A percentile compares a stretch with the other conserved stretches of the same genome.
These are phyloP conservation scores for Celastrina argiolus DNA, from an alignment of 2,888 invertebrate genomes.

Conservation along the genomic window DNA sequence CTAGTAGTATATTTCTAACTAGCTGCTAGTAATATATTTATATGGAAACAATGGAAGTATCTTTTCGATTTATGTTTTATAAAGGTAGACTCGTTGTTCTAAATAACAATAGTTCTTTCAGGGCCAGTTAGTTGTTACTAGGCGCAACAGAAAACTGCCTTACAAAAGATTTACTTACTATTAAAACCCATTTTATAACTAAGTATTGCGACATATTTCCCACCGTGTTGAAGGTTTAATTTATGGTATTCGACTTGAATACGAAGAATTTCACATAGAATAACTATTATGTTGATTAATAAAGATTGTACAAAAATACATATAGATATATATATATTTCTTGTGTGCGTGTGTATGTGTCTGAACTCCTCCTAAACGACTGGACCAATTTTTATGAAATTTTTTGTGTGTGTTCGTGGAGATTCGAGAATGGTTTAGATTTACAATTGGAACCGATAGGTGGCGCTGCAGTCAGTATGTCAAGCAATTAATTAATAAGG, in stretches of 20 bases:
- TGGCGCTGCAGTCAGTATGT: too few relatives aligned
- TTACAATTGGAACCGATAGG: too few relatives aligned
- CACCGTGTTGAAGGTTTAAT: background rate
- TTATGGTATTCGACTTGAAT: too few relatives aligned
- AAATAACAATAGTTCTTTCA: conserved; percentile 11
- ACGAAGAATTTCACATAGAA: too few relatives aligned
- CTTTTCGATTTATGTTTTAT: conserved; percentile 5
- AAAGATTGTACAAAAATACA: background rate
- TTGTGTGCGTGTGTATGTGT: too few relatives aligned
- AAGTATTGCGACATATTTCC: background rate
- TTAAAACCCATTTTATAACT: background rate
- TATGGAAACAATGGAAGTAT: conserved; percentile 2
- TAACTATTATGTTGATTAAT: too few relatives aligned
- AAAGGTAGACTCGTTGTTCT: conserved; percentile 6
- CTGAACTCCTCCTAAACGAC: too few relatives aligned
- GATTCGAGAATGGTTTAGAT: too few relatives aligned
- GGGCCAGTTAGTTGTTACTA: conserved; percentile 8
- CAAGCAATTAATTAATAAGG: too few relatives aligned
- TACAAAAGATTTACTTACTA: background rate
- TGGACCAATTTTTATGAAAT: too few relatives aligned
- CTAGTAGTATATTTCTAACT: conserved; percentile 68
- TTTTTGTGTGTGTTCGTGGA: too few relatives aligned
- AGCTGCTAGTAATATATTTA: conserved; percentile 63
- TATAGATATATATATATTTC: too few relatives aligned
- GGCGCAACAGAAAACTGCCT: background rate